A percentile compares a stretch with the other conserved stretches of the same genome.
Conservation (phyloP, 2,888 invertebrate species). For the Meliscaeva auricollis region DNA sequence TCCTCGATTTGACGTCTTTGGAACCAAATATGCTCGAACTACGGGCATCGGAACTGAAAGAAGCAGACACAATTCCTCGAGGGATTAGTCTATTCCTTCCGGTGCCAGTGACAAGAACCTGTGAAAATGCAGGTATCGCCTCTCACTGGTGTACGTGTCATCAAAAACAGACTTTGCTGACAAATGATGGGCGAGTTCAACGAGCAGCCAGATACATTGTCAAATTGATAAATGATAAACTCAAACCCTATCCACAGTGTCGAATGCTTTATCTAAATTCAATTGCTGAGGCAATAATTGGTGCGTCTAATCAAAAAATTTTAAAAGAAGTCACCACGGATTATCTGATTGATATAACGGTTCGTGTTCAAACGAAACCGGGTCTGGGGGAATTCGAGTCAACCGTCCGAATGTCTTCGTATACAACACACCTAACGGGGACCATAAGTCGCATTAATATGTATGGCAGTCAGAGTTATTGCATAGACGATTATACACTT, state of each 20-base stretch:
- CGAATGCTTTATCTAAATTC: slow-evolving; percentile 87
- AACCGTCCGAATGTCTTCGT: slow-evolving; percentile 86
- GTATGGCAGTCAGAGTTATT: slow-evolving; percentile 92
- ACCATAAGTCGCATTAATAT: slow-evolving; percentile 91
- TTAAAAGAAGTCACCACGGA: slow-evolving; percentile 81
- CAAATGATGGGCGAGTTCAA: slow-evolving; percentile 85
- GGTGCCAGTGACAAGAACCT: slow-evolving; percentile 90
- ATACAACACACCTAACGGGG: slow-evolving; percentile 84
- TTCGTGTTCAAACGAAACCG: slow-evolving; percentile 85
- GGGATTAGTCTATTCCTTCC: slow-evolving; percentile 92
- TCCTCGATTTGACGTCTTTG: slow-evolving; percentile 86
- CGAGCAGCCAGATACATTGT: slow-evolving; percentile 88
- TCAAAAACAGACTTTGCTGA: slow-evolving; percentile 86
- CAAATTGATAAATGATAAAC: slow-evolving; percentile 87
- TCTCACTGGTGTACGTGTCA: slow-evolving; percentile 96
- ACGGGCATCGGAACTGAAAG: slow-evolving; percentile 81
- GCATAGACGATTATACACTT: slow-evolving; percentile 89
- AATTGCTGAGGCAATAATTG: slow-evolving; percentile 88
- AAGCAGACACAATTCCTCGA: slow-evolving; percentile 84
- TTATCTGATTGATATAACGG: slow-evolving; percentile 82
- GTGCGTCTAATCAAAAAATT: slow-evolving; percentile 83
- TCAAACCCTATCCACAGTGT: slow-evolving; percentile 88
- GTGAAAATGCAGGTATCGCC: slow-evolving; percentile 90
- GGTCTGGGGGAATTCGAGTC: slow-evolving; percentile 89
- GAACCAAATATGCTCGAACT: slow-evolving; percentile 83